phyloP scores from a whole-genome alignment of 1,140 invertebrate species.

The Alviniconcha marisindica region DNA sequence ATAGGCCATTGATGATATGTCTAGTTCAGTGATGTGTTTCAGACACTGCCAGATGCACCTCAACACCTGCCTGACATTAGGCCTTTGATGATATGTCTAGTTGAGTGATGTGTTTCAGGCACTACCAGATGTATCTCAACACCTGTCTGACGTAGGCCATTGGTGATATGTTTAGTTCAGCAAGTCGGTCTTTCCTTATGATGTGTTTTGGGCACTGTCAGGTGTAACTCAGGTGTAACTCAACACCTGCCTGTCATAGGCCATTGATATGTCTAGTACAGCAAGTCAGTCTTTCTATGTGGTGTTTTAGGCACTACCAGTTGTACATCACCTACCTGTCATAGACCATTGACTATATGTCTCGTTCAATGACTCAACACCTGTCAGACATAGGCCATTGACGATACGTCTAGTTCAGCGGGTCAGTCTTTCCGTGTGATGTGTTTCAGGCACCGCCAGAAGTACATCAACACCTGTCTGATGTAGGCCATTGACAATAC shows the following conservation, averaged over 20 bases:
- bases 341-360: too few relatives aligned
- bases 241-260: slow-evolving; percentile 91
- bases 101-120: slow-evolving; percentile 79
- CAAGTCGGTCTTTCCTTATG: background rate
- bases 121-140: slow-evolving; percentile 86
- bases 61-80: slow-evolving; percentile 89
- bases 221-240: too few relatives aligned
- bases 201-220: slow-evolving; percentile 84
- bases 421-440: background rate
- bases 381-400: too few relatives aligned
- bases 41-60: slow-evolving; percentile 89
- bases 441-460: slow-evolving; percentile 84
- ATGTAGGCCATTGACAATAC: slow-evolving; percentile 88
- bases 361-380: too few relatives aligned
- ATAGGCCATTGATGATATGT: slow-evolving; percentile 85
- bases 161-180: background rate
- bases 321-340: too few relatives aligned
- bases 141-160: slow-evolving; percentile 93
- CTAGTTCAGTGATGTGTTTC: slow-evolving; percentile 66
- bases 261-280: too few relatives aligned
- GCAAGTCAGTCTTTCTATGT: too few relatives aligned
- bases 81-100: slow-evolving; percentile 82
- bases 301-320: too few relatives aligned
- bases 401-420: background rate
- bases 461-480: slow-evolving; percentile 87